A percentile compares a stretch with the other conserved stretches of the same genome.
Conservation (phyloP, 2,888 invertebrate genomes). For the Aethes cnicana region DNA sequence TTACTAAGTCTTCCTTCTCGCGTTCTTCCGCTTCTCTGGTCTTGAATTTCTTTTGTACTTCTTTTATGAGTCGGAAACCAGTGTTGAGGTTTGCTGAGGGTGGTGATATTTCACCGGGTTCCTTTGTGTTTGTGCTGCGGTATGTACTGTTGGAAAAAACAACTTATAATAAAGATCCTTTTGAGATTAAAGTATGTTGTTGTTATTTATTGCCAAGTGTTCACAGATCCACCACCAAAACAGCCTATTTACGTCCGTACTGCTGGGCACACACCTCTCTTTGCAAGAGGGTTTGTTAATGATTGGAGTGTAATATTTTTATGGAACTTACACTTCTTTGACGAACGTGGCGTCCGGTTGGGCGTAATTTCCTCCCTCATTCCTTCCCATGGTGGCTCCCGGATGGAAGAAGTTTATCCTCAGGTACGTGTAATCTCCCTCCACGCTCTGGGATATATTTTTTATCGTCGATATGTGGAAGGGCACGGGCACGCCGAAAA, state of each 20-base stretch:
- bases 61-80: slow-evolving; percentile 98
- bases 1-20: slow-evolving; percentile 99
- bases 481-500: slow-evolving; percentile 97
- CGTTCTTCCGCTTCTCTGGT: slow-evolving; percentile 99
- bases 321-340: slow-evolving; percentile 97
- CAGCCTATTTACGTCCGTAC: no score
- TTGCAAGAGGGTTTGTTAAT: no score
- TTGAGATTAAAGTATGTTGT: no score
- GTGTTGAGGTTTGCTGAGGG: slow-evolving; percentile 98
- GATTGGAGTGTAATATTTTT: no score
- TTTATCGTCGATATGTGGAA: slow-evolving; percentile 99
- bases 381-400: slow-evolving; percentile 96
- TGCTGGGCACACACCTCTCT: no score
- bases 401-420: slow-evolving; percentile 99
- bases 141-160: slow-evolving; percentile 86
- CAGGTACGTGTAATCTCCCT: slow-evolving; percentile 99
- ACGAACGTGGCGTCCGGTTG: slow-evolving; percentile 98
- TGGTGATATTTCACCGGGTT: slow-evolving; percentile 96
- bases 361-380: slow-evolving; percentile 94
- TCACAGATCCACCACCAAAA: no score
- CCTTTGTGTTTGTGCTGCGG: slow-evolving; percentile 98
- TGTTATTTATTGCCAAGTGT: no score
- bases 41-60: slow-evolving; percentile 99
- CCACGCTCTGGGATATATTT: slow-evolving; percentile 98
- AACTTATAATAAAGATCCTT: no score